Conservation (phyloP, 2,888 invertebrate species). For the Zele albiditarsus region DNA sequence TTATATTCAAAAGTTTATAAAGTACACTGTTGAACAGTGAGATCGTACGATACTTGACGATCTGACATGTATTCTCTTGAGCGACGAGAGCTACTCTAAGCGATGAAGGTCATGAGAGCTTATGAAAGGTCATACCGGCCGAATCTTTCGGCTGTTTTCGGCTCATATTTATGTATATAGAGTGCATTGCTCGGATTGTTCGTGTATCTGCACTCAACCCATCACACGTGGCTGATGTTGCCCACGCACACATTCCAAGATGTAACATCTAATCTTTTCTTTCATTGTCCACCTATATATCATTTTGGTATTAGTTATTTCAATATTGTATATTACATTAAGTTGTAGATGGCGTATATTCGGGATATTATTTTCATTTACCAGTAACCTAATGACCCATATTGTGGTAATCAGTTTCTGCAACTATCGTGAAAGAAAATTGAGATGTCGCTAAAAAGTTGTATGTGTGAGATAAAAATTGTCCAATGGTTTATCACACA, state of each 20-base stretch:
- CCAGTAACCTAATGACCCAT: neutral
- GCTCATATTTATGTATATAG: slow-evolving; percentile 7
- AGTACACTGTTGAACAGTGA: neutral
- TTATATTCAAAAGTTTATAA: neutral
- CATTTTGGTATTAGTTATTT: neutral
- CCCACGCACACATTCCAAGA: neutral
- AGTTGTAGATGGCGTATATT: neutral
- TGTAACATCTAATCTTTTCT: neutral
- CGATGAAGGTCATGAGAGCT: slow-evolving; percentile 62
- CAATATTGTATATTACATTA: neutral
- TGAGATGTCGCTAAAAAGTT: neutral
- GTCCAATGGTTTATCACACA: too few relatives aligned
- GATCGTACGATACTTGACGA: neutral
- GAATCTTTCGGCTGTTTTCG: slow-evolving; percentile 41
- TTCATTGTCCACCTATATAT: slow-evolving; percentile 14
- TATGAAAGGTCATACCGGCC: slow-evolving; percentile 61
- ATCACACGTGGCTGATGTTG: slow-evolving; percentile 3
- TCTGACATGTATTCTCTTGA: slow-evolving; percentile 6
- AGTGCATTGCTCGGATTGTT: neutral
- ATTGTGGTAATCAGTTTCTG: neutral
- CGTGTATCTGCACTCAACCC: neutral
- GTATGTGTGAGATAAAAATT: neutral
- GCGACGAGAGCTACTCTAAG: slow-evolving; percentile 6
- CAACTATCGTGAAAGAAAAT: neutral
- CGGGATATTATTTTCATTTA: neutral